Base-by-base conservation (phyloP, 2,797 vertebrate species). In the Aplochiton taeniatus region DNA sequence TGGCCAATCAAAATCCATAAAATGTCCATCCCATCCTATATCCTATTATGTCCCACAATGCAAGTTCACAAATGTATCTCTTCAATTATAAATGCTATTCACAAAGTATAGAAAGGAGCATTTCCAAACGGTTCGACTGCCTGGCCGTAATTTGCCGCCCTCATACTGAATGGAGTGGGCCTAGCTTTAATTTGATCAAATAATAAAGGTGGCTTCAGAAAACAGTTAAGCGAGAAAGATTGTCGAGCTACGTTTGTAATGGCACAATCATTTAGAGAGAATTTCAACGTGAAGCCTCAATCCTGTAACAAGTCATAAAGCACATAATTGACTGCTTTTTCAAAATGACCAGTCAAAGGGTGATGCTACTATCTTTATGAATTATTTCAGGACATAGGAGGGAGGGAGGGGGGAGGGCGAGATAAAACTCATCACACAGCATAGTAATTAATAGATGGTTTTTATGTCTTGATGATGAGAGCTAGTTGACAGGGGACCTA, bases 361-460 rank as follows among this genome's bases (percentile, higher is more conserved):
- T 69, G 49, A 41, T 42, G 19, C n/a, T 41, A 14, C 47, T 65
- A 78, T 81, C 83, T 84, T 85, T 82, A 77, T 89, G 85, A 83
- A 80, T 83, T 83, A 82, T 53, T 20, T 54, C 62, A 47, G 41
- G 14, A 58, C 42, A 60, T 66, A 11, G 45, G 66, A 44, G 16
- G 64, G 68, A 61, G 61, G 67, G 42, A 51, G 63, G 54, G 52
- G 61, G 77, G 69, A 80, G 83, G 43, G 41, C 76, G 73, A 73
- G 82, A 79, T 83, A 87, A 92, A 87, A 87, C 89, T 91, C 89
- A 89, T 93, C 91, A 92, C 76, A 79, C 85, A 86, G 86, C 80
- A 69, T 88, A 83, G 84, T 93, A 93, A 93, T 94, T 94, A 92
- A 93, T 92, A 89, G 90, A 92, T 91, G 91, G 90, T 92, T 92